phyloP scores from a whole-genome alignment of 2,113 vertebrate genomes.

The Emydocephalus ijimae region DNA sequence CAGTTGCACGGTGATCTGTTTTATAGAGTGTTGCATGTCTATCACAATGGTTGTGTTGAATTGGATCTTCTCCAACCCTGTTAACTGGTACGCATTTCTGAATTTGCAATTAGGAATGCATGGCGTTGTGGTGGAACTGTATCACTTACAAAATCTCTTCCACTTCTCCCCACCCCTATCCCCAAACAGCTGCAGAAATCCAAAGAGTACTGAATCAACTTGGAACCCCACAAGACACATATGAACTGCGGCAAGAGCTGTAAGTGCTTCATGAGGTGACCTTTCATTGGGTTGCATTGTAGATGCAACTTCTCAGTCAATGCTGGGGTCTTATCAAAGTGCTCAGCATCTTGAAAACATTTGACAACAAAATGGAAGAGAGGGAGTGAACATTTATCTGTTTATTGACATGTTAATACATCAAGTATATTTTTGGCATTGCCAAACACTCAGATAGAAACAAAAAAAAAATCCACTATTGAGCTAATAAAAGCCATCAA shows the following conservation, averaged over 20 bases:
- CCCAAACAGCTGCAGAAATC: conserved; percentile 83
- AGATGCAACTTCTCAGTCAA: conserved; percentile 26
- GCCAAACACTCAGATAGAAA: background rate
- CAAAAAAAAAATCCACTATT: background rate
- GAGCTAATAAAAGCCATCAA: background rate
- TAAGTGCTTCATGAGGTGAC: conserved; percentile 73
- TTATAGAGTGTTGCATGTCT: background rate
- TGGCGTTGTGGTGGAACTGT: conserved; percentile 12
- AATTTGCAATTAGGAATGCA: conserved; percentile 37
- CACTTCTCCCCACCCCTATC: conserved; percentile 8
- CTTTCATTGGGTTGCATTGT: conserved; percentile 14
- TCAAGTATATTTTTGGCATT: background rate
- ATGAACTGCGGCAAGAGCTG: conserved; percentile 84
- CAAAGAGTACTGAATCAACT: conserved; percentile 85
- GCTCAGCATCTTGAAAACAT: conserved; percentile 10
- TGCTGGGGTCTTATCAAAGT: background rate
- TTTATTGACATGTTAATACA: background rate
- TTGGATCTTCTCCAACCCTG: conserved; percentile 1
- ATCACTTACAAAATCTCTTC: conserved; percentile 34
- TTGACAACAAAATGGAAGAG: background rate
- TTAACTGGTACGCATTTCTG: conserved; percentile 12
- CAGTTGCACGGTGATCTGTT: background rate
- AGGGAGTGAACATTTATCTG: background rate
- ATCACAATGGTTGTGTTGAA: background rate
- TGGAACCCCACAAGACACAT: conserved; percentile 84